These are phyloP conservation scores for Leptatherina wallacei DNA, from an alignment of 2,797 vertebrate genomes.

Conservation along the genomic window DNA sequence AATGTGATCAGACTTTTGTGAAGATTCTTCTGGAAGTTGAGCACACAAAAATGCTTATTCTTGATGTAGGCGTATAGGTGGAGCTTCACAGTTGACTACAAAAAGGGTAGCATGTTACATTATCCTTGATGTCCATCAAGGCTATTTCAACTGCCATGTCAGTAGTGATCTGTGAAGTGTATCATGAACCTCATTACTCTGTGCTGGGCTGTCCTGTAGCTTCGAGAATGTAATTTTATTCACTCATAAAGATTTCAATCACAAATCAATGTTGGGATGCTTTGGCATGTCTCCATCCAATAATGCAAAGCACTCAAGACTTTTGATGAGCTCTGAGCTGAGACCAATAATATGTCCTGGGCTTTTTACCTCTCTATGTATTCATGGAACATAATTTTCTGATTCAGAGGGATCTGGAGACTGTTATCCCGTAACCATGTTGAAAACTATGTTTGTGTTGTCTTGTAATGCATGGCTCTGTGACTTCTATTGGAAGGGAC, in stretches of 20 bases:
- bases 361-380: conserved; percentile 41
- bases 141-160: conserved; percentile 35
- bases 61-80: conserved; percentile 4
- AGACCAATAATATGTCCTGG: conserved; percentile 52
- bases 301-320: conserved; percentile 70
- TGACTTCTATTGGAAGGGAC: not conserved
- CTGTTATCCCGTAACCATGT: conserved; percentile 23
- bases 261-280: conserved; percentile 53
- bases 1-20: conserved; percentile 60
- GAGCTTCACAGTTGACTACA: conserved; percentile 27
- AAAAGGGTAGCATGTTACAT: conserved; percentile 16
- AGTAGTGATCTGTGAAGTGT: conserved; percentile 39
- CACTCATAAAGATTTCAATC: conserved; percentile 68
- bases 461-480: conserved; percentile 21
- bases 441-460: not conserved
- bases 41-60: conserved; percentile 36
- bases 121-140: conserved; percentile 31
- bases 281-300: conserved; percentile 55
- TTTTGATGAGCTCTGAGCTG: conserved; percentile 73
- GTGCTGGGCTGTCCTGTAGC: conserved; percentile 1
- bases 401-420: conserved; percentile 6
- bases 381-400: conserved; percentile 1
- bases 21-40: conserved; percentile 40
- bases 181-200: conserved; percentile 56
- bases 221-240: conserved; percentile 61